Evolutionary conservation across 30 jellyfish, hydroid and myxozoan genomes (phyloP), one percentile per base, ranked within the genome.

Genomic region (Haliclystus octoradiatus): DNA sequence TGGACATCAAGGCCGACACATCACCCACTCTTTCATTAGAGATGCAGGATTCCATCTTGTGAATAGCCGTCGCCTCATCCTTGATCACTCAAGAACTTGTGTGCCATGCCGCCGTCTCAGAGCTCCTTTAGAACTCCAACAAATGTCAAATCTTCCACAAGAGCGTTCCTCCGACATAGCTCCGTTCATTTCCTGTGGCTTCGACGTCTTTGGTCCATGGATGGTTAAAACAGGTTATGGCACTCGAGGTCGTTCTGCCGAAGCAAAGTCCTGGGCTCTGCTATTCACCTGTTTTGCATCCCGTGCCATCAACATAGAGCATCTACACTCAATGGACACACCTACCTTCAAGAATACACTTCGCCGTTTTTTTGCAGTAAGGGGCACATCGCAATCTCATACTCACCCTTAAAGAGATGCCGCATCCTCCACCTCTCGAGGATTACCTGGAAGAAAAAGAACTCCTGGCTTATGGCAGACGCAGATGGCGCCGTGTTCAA

Each of bases 201-300:
- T 40, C 14, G 57, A 40, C 57, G 57, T 40, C 57, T 40, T 40
- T 40, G 57, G 57, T 40, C 57, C 57, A 9, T 40, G 57, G 57
- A 9, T 40, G 57, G 57, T 40, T 40, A 40, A 40, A 40, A 19
- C 9, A 9, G 57, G 57, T 19, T 19, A 5, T 5, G 19, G 14
- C 57, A 40, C 57, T 5, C 9, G 57, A 40, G 57, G 57, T 5
- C 9, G 57, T 5, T 19, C 14, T 5, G 19, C 57, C 9, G 57
- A 40, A 40, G 9, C 57, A 40, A 40, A 40, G 57, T 40, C 57
- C 57, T 40, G 57, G 57, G 57, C 57, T 40, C 9, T 40, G 14
- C 9, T 40, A 9, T 40, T 40, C 57, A 40, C 57, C 19, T 40
- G 57, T 19, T 19, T 5, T 9, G 57, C 9, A 9, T 40, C 57